Conservation (phyloP, 2,888 invertebrate genomes). For the Cantharis nigra region DNA sequence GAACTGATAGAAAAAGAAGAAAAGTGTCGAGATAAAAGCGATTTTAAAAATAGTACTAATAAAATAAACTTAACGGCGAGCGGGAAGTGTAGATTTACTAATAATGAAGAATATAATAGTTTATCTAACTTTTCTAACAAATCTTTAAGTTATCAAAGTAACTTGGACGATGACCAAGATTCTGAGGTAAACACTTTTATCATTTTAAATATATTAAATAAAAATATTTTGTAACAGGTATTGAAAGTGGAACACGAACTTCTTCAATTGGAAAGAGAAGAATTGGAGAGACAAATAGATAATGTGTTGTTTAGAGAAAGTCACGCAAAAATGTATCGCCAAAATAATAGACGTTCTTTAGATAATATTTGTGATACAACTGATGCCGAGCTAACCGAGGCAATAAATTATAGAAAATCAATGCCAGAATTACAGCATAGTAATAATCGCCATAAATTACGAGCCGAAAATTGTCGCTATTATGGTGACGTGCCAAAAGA, state of each 20-base stretch:
- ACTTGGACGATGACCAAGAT: conserved; percentile 46
- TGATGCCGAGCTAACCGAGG: conserved; percentile 34
- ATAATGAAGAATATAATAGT: conserved; percentile 45
- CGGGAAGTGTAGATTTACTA: conserved; percentile 13
- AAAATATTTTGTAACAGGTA: conserved; percentile 55
- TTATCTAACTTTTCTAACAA: conserved; percentile 43
- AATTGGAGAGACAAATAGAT: conserved; percentile 74
- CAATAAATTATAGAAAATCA: conserved; percentile 46
- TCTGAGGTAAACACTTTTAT: conserved; percentile 46
- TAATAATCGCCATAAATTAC: conserved; percentile 12
- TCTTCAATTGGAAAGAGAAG: conserved; percentile 77
- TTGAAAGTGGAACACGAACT: conserved; percentile 79
- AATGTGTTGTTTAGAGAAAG: conserved; percentile 70
- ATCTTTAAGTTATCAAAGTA: conserved; percentile 7
- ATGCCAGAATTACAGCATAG: conserved; percentile 48
- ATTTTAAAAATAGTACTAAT: conserved; percentile 4
- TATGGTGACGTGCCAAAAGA: conserved; percentile 18
- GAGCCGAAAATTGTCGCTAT: conserved; percentile 28
- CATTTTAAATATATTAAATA: neutral
- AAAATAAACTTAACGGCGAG: neutral
- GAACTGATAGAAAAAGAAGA: conserved; percentile 67
- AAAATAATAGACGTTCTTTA: conserved; percentile 49
- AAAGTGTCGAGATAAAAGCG: conserved; percentile 53
- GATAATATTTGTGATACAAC: conserved; percentile 50
- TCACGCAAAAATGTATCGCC: conserved; percentile 55